phyloP scores from a whole-genome alignment of 1,140 invertebrate genomes.

The Daktulosphaira vitifoliae region DNA sequence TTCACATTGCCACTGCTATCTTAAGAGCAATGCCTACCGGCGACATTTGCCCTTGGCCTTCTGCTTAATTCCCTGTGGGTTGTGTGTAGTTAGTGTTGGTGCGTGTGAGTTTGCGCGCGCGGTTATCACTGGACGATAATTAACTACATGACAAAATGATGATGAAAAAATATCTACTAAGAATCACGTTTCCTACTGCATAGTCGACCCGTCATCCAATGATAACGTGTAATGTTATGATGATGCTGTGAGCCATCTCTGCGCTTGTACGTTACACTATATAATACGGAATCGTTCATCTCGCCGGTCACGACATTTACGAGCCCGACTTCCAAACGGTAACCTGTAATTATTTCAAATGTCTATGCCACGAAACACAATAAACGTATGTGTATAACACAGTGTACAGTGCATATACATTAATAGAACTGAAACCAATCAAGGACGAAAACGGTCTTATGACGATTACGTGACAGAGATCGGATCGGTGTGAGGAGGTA shows the following conservation, averaged over 20 bases:
- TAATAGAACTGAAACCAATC: conserved; percentile 24
- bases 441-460: conserved; percentile 27
- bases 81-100: too few relatives aligned
- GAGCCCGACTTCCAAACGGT: conserved; percentile 2
- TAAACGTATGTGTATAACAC: too few relatives aligned
- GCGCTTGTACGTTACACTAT: not conserved
- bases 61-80: conserved; percentile 2
- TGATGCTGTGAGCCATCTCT: not conserved
- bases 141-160: conserved; percentile 27
- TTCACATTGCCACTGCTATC: too few relatives aligned
- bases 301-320: conserved; percentile 20
- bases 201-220: not conserved
- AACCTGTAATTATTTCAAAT: conserved; percentile 30
- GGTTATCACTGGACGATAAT: conserved; percentile 20
- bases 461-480: conserved; percentile 32
- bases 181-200: conserved; percentile 15
- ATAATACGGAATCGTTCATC: conserved; percentile 9
- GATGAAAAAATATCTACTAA: conserved; percentile 3
- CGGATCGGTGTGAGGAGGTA: conserved; percentile 6
- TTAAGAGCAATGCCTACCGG: conserved; percentile 1
- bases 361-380: conserved; percentile 11
- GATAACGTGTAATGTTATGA: conserved; percentile 20
- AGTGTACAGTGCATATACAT: too few relatives aligned
- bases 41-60: conserved; percentile 20
- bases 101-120: too few relatives aligned